Base-by-base conservation (phyloP, 2,888 invertebrate species). In the Mesorhabditis sp. region DNA sequence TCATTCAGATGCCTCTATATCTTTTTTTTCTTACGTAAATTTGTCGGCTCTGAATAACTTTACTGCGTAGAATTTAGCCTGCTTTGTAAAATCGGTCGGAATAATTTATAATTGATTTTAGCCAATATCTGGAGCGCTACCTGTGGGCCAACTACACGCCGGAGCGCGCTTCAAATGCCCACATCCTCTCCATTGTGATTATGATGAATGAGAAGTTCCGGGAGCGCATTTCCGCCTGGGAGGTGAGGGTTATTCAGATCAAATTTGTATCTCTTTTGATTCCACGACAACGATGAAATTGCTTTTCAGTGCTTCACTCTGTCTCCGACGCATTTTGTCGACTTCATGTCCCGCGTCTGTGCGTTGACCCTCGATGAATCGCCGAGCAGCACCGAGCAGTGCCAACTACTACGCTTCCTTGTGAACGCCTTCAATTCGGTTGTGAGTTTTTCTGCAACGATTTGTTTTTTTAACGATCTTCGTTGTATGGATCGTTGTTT, bases 201-300 rank as follows among this genome's bases (percentile, higher is more conserved):
- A 94, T 98, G 93, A 91, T 97, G 65, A 99, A 98, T 88, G 97
- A 98, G 86, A 99, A 99, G 87, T 95, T 95, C 85, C 89, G 97
- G 2, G 98, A 99, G 87, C 89, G 97, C 68, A 95, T 97, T 6
- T 67, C 72, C 15, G 94, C 95, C 4, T 99, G 97, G 97, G 91
- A 92, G 88, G 92, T 92, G 80, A 84, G 87, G 76, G 7, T 67
- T 42, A 62, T 28, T 67, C 4, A 41, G 58, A 28, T 28, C 28
- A 28, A 28, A 28, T 1, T 28, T 28, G 28, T 28, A 28, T 28
- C 28, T 28, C 28, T 28, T 28, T 28, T 28, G 28, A 28, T 28
- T 28, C 28, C 28, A 28, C 28, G 28, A 28, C 28, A 28, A 28
- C 28, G 28, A 28, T 28, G 2, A 28, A 28, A 28, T 28, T 28